Base-by-base conservation (phyloP, 2,888 invertebrate genomes). In the Heteromyza rotundicornis region DNA sequence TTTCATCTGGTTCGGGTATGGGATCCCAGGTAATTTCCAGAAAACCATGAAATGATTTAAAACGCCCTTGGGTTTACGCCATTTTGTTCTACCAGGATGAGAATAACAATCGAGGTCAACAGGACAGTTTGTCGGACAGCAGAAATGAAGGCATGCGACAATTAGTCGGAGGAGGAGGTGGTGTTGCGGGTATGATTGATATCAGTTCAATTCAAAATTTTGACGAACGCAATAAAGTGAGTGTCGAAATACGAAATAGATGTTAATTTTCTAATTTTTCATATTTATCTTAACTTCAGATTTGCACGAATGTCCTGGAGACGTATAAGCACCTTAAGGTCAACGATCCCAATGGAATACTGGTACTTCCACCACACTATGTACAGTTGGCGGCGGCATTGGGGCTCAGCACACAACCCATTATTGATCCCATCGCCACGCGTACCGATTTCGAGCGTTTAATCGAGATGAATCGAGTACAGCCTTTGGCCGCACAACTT, bases 311-410 rank as follows among this genome's bases (percentile, higher is more conserved):
- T 56, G 76, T 76, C 3, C 65, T 80, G 59, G 80, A 81, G 53
- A 77, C 75, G 65, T 80, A 79, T 59, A 80, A 79, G 57, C 76
- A 76, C 66, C 67, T 79, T 2, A 81, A 80, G 70, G 70, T 71
- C 1, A 69, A 67, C 1, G 85, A 86, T 68, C 85, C 85, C 2
- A 85, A 86, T 67, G 86, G 86, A 2, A 86, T 87, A 7, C 84
- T 87, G 66, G 82, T 87, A 10, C 78, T 87, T 27, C 87, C 87
- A 51, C 87, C 86, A 64, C 87, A 87, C 71, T 87, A 87, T 72
- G 86, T 87, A 19, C 87, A 87, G 71, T 72, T 87, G 56, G 86
- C 86, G 1, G 86, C 86, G 0, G 86, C 87, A 1, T 67, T 82
- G 32, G 82, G 82, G 1, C 62, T 82, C 3, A 81, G 76, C 62